phyloP scores from a whole-genome alignment of 2,888 invertebrate species.

The Alitta virens region DNA sequence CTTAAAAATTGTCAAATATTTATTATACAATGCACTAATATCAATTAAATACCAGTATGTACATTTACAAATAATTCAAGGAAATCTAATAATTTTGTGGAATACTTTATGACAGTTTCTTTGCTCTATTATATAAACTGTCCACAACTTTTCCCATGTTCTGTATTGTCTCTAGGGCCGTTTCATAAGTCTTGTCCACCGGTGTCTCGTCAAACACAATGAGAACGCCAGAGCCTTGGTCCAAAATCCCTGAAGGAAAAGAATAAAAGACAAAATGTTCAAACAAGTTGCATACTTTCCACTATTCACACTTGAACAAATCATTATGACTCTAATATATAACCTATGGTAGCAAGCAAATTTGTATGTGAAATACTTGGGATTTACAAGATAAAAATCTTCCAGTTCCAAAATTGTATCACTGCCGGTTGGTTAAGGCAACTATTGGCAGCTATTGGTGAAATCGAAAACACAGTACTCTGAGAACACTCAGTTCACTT shows the following conservation, averaged over 20 bases:
- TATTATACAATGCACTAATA: no score
- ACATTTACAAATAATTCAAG: no score
- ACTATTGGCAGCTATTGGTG: not conserved
- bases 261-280: not conserved
- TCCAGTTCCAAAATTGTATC: no score
- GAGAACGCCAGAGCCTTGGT: conserved; percentile 96
- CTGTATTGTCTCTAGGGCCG: conserved; percentile 94
- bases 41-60: no score
- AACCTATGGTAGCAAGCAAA: no score
- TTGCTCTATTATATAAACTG: conserved; percentile 97
- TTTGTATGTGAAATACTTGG: no score
- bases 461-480: not conserved
- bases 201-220: conserved; percentile 95
- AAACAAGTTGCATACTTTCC: no score
- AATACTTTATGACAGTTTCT: conserved; percentile 80
- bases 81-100: not conserved
- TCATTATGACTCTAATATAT: no score
- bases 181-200: conserved; percentile 95
- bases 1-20: no score
- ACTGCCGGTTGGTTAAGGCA: no score
- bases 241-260: conserved; percentile 78
- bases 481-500: conserved; percentile 8
- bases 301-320: no score
- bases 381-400: no score
- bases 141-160: conserved; percentile 99